Evolutionary conservation across 2,888 invertebrate species (phyloP).

Genomic region (Magallana nippona): DNA sequence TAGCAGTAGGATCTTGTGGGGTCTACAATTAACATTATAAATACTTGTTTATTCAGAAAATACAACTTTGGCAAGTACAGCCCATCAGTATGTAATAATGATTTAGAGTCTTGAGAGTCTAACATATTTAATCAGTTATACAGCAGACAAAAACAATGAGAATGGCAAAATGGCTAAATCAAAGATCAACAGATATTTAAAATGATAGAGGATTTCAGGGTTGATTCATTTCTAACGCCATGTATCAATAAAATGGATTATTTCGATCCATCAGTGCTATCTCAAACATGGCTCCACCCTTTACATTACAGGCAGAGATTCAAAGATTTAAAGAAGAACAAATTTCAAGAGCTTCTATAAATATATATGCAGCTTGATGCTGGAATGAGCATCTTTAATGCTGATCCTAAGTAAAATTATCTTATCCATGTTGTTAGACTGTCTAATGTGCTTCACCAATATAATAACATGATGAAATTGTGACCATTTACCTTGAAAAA

Average conservation of each 20-base stretch:
- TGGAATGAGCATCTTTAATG: no score
- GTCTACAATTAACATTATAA: conserved; percentile 38
- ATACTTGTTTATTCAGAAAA: no score
- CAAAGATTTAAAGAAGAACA: neutral
- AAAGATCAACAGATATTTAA: no score
- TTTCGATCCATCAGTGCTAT: neutral
- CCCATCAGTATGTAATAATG: no score
- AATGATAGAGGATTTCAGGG: no score
- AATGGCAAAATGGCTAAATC: neutral
- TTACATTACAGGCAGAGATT: neutral
- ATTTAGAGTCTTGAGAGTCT: no score
- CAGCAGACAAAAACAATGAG: neutral
- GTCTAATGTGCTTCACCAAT: no score
- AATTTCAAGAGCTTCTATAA: neutral
- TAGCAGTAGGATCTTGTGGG: conserved; percentile 36
- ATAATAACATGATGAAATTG: no score
- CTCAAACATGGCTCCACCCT: conserved; percentile 18
- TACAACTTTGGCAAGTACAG: no score
- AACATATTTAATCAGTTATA: neutral
- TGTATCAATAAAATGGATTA: neutral
- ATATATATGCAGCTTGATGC: neutral
- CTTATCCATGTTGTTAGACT: no score
- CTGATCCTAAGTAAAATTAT: no score
- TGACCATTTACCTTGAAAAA: no score
- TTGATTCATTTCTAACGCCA: conserved; percentile 9